Base-by-base conservation (phyloP, 2,797 vertebrate species). In the Dicrostonyx torquatus region DNA sequence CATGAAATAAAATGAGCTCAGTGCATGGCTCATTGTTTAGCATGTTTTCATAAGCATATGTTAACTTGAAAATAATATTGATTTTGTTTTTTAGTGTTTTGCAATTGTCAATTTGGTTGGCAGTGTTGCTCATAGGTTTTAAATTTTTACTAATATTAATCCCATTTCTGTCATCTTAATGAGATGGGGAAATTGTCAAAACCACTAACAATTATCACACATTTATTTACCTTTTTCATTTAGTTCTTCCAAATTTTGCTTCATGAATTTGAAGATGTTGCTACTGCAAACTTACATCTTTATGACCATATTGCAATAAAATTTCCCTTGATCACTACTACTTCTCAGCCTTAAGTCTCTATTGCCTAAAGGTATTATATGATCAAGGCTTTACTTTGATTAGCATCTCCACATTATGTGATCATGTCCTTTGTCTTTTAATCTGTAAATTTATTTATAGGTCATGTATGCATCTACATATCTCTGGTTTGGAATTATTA, bases 211-310 rank as follows among this genome's bases (percentile, higher is more conserved):
- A 50, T 68, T 50, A 68, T 85, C 62, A 85, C 45, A 50, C 12
- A 50, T n/a, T 68, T 84, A 43, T 48, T 83, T 45, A 48, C 18
- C 5, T 84, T 66, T 66, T 66, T 48, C 31, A 66, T 48, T 48
- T 48, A 84, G 18, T 58, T 78, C 45, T 75, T 29, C 40, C 5
- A 79, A 89, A 31, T 43, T 91, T 62, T 91, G 53, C 22, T 88
- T 53, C 40, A 80, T 92, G 31, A 89, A 89, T 94, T 95, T 84
- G 66, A 75, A 95, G 68, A 14, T 70, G 73, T 34, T 79, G 6
- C 34, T 73, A 43, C 72, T 55, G 58, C 1, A 14, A 79, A 17
- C 5, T 14, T 66, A 26, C 26, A 68, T 14, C 18, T 66, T 84
- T 77, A 24, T 48, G 43, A 68, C 20, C 68, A 6, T 75, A 5